Conservation (phyloP, 2,797 vertebrate genomes). For the Danionella dracula region DNA sequence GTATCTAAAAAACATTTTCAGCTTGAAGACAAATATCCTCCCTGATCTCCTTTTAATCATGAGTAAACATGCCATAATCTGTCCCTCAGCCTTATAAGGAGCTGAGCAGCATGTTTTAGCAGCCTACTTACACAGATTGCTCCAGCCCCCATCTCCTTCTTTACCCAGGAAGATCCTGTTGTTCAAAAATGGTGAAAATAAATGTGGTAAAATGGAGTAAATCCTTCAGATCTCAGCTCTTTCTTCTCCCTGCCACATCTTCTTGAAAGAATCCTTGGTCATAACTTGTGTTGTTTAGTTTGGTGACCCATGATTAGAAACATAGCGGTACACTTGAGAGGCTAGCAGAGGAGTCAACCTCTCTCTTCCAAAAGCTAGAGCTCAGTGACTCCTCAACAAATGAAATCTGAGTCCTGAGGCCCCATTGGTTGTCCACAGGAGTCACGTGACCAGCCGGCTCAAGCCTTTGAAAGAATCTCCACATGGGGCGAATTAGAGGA, state of each 20-base stretch:
- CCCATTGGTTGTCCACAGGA: conserved; percentile 55
- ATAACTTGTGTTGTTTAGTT: too few species aligned
- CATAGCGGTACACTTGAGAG: conserved; percentile 43
- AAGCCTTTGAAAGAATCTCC: conserved; percentile 53
- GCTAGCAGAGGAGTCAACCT: conserved; percentile 41
- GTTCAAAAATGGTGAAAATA: too few species aligned
- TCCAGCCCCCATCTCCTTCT: conserved; percentile 83
- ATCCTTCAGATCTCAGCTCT: conserved; percentile 30
- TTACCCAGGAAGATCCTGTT: conserved; percentile 56
- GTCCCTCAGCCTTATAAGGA: conserved; percentile 18
- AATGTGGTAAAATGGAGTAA: conserved; percentile 54
- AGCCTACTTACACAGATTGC: conserved; percentile 94
- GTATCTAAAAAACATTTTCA: too few species aligned
- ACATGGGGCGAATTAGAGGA: conserved; percentile 28
- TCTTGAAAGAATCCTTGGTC: too few species aligned
- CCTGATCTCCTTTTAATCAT: too few species aligned
- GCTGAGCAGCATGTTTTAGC: conserved; percentile 3
- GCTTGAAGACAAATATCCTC: too few species aligned
- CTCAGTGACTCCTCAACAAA: conserved; percentile 54
- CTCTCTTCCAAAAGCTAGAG: conserved; percentile 47
- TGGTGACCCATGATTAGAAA: conserved; percentile 29
- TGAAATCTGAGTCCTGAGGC: conserved; percentile 72
- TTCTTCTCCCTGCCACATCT: too few species aligned
- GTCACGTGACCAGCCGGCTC: conserved; percentile 68
- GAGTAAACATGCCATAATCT: conserved; percentile 14